Percentiles rank a stretch among this genome's conserved stretches.
Conservation (phyloP, 2,888 invertebrate species). For the Gymnocheta viridis region DNA sequence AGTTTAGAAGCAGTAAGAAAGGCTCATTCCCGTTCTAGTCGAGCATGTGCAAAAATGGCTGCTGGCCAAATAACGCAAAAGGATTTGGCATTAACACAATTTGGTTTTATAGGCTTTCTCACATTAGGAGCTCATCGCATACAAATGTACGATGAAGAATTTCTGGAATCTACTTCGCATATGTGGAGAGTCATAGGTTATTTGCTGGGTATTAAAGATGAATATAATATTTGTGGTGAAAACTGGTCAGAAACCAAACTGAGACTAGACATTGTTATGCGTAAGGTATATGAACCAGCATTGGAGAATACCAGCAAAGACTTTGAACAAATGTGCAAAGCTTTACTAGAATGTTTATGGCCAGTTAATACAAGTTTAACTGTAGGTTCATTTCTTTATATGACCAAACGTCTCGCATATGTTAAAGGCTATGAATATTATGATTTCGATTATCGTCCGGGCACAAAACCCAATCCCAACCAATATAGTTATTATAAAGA, state of each 20-base stretch:
- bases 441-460: constrained; percentile 76
- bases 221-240: constrained; percentile 88
- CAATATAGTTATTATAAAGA: constrained; percentile 82
- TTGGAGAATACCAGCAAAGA: constrained; percentile 84
- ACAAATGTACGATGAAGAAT: constrained; percentile 85
- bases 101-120: constrained; percentile 91
- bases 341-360: constrained; percentile 88
- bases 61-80: constrained; percentile 88
- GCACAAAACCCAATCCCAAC: constrained; percentile 73
- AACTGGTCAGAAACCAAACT: constrained; percentile 85
- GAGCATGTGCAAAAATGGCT: constrained; percentile 82
- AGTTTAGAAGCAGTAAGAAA: constrained; percentile 87
- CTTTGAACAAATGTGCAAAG: constrained; percentile 86
- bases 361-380: constrained; percentile 86
- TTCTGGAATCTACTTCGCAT: constrained; percentile 90
- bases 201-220: constrained; percentile 91
- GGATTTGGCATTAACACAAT: constrained; percentile 93
- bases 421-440: constrained; percentile 84
- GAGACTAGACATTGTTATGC: constrained; percentile 83
- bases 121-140: constrained; percentile 86
- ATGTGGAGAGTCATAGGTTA: constrained; percentile 92
- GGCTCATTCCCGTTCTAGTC: constrained; percentile 86
- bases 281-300: constrained; percentile 85
- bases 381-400: constrained; percentile 84
- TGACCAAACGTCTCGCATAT: constrained; percentile 84